Percentiles rank a stretch among this genome's conserved stretches.
Evolutionary conservation across 2,113 vertebrate genomes (phyloP).

Genomic region (Axis porcinus): DNA sequence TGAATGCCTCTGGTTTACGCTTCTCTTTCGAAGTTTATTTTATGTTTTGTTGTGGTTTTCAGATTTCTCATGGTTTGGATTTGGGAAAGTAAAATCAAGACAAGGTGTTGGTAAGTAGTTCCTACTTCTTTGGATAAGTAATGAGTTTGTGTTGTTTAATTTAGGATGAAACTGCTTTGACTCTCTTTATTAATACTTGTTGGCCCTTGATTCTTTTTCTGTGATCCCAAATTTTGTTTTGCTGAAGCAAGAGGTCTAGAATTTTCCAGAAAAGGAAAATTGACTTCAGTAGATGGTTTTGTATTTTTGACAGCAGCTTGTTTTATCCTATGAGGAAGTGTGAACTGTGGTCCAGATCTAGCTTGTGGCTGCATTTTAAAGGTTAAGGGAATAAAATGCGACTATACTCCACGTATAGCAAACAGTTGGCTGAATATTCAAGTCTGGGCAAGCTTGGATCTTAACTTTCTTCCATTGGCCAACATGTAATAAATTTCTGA

Average conservation of each 20-base stretch:
- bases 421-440: slow-evolving; percentile 41
- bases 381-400: slow-evolving; percentile 51
- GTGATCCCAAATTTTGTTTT: slow-evolving; percentile 54
- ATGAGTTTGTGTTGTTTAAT: slow-evolving; percentile 67
- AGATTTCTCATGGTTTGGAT: slow-evolving; percentile 66
- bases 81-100: slow-evolving; percentile 75
- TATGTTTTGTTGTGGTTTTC: slow-evolving; percentile 71
- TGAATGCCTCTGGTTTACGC: slow-evolving; percentile 34
- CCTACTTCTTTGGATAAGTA: slow-evolving; percentile 67
- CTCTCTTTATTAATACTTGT: slow-evolving; percentile 26
- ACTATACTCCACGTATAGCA: slow-evolving; percentile 33
- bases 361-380: slow-evolving; percentile 34
- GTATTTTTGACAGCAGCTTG: slow-evolving; percentile 31
- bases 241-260: slow-evolving; percentile 30
- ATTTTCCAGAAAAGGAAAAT: slow-evolving; percentile 44
- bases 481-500: slow-evolving; percentile 49
- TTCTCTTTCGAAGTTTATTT: slow-evolving; percentile 39
- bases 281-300: slow-evolving; percentile 54
- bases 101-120: slow-evolving; percentile 72
- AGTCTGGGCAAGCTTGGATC: slow-evolving; percentile 27
- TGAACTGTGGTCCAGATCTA: not conserved
- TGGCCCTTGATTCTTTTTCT: slow-evolving; percentile 48
- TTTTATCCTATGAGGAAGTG: not conserved
- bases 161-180: slow-evolving; percentile 53
- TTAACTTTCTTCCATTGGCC: slow-evolving; percentile 41